Percentiles rank a stretch among this genome's conserved stretches.
These are phyloP conservation scores for Watsonalla binaria DNA, from an alignment of 2,888 invertebrate species.

Conservation along the genomic window DNA sequence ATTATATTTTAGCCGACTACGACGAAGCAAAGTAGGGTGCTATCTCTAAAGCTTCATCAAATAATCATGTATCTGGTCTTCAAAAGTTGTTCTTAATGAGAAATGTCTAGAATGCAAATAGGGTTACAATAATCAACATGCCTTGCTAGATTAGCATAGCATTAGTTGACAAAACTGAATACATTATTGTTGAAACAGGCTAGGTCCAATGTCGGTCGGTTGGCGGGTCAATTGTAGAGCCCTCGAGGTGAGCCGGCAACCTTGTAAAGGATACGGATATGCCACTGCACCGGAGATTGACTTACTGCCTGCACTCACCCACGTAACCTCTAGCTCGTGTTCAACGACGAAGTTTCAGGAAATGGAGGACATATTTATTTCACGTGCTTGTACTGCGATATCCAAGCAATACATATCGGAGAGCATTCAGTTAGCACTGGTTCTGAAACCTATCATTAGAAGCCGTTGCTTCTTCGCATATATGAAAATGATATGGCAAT, in stretches of 20 bases:
- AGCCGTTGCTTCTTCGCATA: too few relatives aligned
- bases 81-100: too few relatives aligned
- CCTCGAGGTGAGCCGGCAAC: slow-evolving; percentile 29
- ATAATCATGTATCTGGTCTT: too few relatives aligned
- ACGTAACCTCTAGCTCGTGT: neutral
- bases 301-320: slow-evolving; percentile 30
- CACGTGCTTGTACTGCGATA: too few relatives aligned
- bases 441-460: neutral
- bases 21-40: too few relatives aligned
- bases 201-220: slow-evolving; percentile 32
- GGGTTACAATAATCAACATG: neutral
- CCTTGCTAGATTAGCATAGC: neutral
- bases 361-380: neutral
- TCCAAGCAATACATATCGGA: too few relatives aligned
- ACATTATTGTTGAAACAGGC: slow-evolving; percentile 10
- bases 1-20: too few relatives aligned
- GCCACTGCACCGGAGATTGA: slow-evolving; percentile 53
- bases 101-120: neutral
- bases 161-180: neutral
- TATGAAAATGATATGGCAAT: neutral
- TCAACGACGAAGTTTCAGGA: neutral
- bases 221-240: slow-evolving; percentile 39
- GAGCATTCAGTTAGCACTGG: neutral
- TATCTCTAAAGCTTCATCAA: too few relatives aligned
- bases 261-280: slow-evolving; percentile 46